Percentiles rank a stretch among this genome's conserved stretches.
These are phyloP conservation scores for Lophochroa leadbeateri DNA, from an alignment of 2,113 vertebrate species.

Conservation along the genomic window DNA sequence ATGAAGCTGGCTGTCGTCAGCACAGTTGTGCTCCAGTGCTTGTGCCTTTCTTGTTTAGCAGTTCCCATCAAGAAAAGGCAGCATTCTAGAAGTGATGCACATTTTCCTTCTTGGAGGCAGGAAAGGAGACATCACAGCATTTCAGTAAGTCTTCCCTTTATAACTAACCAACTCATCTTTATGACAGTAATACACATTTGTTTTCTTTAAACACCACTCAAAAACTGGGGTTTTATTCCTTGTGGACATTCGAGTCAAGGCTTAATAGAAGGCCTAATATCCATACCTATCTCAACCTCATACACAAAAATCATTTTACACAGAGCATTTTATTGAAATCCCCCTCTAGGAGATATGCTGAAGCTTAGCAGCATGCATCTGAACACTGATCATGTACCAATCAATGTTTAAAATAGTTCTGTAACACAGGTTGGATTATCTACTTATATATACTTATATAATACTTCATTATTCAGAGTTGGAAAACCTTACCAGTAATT, in stretches of 20 bases:
- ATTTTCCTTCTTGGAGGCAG: background rate
- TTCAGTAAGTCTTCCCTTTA: background rate
- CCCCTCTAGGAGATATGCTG: background rate
- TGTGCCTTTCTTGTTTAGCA: background rate
- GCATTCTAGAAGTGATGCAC: background rate
- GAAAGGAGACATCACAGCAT: background rate
- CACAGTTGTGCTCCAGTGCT: background rate
- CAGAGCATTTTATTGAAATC: background rate
- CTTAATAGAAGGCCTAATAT: background rate
- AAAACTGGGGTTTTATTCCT: background rate
- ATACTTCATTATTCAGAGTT: background rate
- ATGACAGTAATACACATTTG: background rate
- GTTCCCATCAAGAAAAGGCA: background rate
- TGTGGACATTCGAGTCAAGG: background rate
- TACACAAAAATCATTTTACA: background rate
- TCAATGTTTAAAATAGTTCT: background rate
- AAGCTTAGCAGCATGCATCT: background rate
- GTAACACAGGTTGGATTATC: background rate
- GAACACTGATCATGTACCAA: background rate
- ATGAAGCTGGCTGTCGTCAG: background rate
- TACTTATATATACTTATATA: background rate
- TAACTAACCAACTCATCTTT: background rate
- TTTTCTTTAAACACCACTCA: background rate
- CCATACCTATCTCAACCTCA: background rate
- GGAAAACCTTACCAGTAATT: background rate